Evolutionary conservation across 2,113 vertebrate species (phyloP).

Genomic region (Hydropotes inermis): DNA sequence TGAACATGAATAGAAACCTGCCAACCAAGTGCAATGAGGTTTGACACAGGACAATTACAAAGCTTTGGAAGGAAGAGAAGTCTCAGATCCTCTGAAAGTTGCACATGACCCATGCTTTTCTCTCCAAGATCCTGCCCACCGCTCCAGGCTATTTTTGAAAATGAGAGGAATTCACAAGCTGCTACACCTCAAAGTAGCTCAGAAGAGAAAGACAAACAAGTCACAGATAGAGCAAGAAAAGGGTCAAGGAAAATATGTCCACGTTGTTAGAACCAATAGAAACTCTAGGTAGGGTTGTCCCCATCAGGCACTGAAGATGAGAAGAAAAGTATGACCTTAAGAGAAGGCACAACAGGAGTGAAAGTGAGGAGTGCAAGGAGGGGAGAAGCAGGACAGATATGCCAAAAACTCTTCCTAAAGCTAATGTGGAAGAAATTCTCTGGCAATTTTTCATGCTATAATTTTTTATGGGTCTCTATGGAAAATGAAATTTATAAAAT

Average conservation of each 20-base stretch:
- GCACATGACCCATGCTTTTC: background rate
- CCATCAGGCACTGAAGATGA: background rate
- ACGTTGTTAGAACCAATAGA: background rate
- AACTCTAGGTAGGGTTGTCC: background rate
- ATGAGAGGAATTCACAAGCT: background rate
- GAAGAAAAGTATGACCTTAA: background rate
- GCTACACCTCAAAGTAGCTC: background rate
- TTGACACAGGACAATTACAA: background rate
- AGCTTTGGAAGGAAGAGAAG: background rate
- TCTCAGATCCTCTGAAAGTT: background rate
- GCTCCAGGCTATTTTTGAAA: background rate
- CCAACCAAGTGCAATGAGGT: background rate
- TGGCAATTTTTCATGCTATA: background rate
- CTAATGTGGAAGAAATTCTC: background rate
- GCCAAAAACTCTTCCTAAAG: background rate
- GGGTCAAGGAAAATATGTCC: background rate
- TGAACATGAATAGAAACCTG: background rate
- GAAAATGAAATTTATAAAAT: constrained; percentile 2
- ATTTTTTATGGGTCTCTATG: background rate
- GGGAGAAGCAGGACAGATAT: background rate
- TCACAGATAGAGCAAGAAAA: background rate
- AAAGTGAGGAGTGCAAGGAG: background rate
- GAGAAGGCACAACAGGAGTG: background rate
- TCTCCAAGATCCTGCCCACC: background rate
- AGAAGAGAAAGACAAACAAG: background rate